Conservation (phyloP, 1,140 invertebrate genomes). For the Drosophila willistoni region DNA sequence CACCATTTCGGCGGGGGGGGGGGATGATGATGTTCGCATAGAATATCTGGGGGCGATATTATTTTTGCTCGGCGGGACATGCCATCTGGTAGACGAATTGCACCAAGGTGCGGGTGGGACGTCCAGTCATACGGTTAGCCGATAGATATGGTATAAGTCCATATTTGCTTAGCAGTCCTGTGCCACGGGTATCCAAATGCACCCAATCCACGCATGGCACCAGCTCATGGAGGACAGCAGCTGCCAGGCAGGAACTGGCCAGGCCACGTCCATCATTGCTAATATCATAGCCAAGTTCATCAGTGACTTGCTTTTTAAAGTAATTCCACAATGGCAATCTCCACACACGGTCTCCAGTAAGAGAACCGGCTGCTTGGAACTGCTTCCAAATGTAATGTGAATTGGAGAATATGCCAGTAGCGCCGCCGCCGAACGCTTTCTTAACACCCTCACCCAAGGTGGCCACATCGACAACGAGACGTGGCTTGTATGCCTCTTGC, state of each 20-base stretch:
- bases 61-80: slow-evolving; percentile 75
- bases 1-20: too few species aligned
- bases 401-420: slow-evolving; percentile 92
- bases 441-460: slow-evolving; percentile 85
- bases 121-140: slow-evolving; percentile 83
- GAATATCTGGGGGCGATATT: neutral
- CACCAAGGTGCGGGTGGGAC: slow-evolving; percentile 56
- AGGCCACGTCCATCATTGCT: slow-evolving; percentile 85
- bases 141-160: slow-evolving; percentile 86
- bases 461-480: slow-evolving; percentile 90
- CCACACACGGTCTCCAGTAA: slow-evolving; percentile 95
- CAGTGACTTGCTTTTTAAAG: slow-evolving; percentile 89
- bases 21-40: neutral
- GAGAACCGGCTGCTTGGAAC: slow-evolving; percentile 87
- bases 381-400: slow-evolving; percentile 86
- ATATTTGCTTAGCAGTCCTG: slow-evolving; percentile 84
- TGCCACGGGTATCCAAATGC: slow-evolving; percentile 88
- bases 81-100: slow-evolving; percentile 84
- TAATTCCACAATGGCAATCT: slow-evolving; percentile 93
- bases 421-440: slow-evolving; percentile 88
- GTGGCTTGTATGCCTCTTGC: slow-evolving; percentile 85
- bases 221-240: slow-evolving; percentile 88
- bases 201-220: slow-evolving; percentile 86
- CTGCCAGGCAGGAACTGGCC: slow-evolving; percentile 86
- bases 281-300: slow-evolving; percentile 84